phyloP scores from a whole-genome alignment of 2,888 invertebrate species.

The Watsonalla cultraria region DNA sequence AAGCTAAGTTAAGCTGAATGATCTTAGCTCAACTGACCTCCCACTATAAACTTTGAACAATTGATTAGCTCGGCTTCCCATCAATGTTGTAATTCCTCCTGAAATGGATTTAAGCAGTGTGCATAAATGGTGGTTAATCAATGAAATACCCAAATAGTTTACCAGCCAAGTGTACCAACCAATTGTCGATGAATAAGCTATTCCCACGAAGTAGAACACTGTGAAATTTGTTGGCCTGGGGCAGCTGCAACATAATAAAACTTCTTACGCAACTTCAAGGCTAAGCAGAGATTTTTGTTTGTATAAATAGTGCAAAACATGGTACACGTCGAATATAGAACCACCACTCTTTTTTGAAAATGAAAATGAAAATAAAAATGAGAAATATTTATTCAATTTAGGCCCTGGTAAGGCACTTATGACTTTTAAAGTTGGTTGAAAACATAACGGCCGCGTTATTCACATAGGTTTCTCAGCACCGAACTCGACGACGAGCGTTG shows the following conservation, averaged over 20 bases:
- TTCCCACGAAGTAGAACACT: constrained; percentile 59
- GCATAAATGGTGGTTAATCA: neutral
- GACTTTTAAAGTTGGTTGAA: no score
- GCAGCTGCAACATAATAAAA: constrained; percentile 33
- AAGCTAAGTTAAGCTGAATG: neutral
- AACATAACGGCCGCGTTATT: no score
- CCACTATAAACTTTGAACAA: constrained; percentile 51
- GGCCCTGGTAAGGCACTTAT: no score
- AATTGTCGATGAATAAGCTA: constrained; percentile 60
- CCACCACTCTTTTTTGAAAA: no score
- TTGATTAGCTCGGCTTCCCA: constrained; percentile 51
- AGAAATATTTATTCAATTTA: no score
- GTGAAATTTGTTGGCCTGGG: constrained; percentile 52
- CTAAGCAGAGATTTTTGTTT: no score
- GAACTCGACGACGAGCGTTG: no score
- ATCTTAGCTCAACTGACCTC: constrained; percentile 38
- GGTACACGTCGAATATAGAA: no score
- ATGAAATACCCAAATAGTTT: neutral
- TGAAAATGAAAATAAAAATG: no score
- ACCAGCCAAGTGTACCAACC: constrained; percentile 28
- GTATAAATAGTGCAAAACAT: no score
- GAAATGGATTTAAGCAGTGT: constrained; percentile 1
- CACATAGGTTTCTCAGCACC: no score
- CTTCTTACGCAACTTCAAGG: no score
- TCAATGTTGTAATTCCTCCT: constrained; percentile 52